Percentiles rank a stretch among this genome's conserved stretches.
These are phyloP conservation scores for Chelonus insularis DNA, from an alignment of 1,140 invertebrate genomes.

Conservation along the genomic window DNA sequence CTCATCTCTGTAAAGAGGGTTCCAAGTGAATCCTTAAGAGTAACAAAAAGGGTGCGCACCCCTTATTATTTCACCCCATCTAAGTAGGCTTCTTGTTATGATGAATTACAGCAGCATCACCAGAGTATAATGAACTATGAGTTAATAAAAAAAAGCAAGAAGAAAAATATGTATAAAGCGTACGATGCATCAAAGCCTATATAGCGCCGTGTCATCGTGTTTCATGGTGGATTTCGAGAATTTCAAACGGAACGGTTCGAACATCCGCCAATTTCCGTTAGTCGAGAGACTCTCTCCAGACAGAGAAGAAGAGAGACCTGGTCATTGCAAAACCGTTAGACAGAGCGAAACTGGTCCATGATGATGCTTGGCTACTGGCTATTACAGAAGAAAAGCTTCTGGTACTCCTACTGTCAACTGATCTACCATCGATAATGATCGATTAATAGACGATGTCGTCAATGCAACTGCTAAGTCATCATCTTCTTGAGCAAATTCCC, in stretches of 20 bases:
- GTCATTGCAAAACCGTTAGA: neutral
- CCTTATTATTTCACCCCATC: neutral
- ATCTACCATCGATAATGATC: neutral
- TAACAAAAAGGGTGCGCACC: constrained; percentile 1
- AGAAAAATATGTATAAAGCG: constrained; percentile 1
- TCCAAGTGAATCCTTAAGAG: neutral
- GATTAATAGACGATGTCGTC: neutral
- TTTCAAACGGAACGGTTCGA: constrained; percentile 1
- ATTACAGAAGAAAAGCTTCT: neutral
- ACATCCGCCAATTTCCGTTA: neutral
- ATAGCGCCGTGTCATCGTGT: neutral
- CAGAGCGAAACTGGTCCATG: neutral
- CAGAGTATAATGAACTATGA: constrained; percentile 13
- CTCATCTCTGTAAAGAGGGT: neutral
- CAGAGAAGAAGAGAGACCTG: neutral
- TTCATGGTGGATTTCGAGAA: constrained; percentile 10
- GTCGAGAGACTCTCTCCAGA: neutral
- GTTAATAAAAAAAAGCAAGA: neutral
- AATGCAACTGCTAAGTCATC: neutral
- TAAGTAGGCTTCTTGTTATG: neutral
- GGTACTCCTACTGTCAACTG: neutral
- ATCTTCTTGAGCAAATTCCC: neutral
- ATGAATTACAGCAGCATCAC: constrained; percentile 11
- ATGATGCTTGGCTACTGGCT: neutral
- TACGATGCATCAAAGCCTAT: neutral